Conservation (phyloP, 2,113 vertebrate genomes). For the Pseudopodoces humilis region DNA sequence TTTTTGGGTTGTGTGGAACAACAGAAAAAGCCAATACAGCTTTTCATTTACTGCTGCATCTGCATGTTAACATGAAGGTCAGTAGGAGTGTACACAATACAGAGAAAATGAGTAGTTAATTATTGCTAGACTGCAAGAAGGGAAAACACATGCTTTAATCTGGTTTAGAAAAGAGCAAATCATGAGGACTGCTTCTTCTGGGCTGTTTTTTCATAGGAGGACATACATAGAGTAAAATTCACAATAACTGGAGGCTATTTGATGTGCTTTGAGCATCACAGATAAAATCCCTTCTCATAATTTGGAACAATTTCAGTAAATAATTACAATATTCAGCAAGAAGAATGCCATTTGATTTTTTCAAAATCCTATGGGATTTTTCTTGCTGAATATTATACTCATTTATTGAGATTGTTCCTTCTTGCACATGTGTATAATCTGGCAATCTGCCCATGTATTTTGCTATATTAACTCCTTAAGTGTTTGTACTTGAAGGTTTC, state of each 20-base stretch:
- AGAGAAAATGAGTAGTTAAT: conserved; percentile 63
- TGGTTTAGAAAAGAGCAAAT: neutral
- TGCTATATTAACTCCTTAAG: neutral
- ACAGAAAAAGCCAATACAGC: conserved; percentile 1
- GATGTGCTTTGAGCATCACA: neutral
- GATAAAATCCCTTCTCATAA: neutral
- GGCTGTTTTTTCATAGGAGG: neutral
- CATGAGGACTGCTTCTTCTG: neutral
- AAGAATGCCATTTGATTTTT: neutral
- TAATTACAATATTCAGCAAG: neutral
- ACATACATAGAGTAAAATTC: neutral
- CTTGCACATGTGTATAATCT: neutral
- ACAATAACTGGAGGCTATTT: accelerated
- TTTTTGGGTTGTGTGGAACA: neutral
- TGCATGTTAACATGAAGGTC: conserved; percentile 52
- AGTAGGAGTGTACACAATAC: conserved; percentile 56
- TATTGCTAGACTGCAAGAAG: conserved; percentile 51
- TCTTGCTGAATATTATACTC: neutral
- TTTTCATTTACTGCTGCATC: conserved; percentile 38
- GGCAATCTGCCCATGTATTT: neutral
- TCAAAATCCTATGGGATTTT: neutral
- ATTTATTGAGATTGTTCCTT: neutral
- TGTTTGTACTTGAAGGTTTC: neutral
- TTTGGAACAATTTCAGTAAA: neutral
- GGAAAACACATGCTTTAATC: neutral